Percentiles rank a stretch among this genome's conserved stretches.
These are phyloP conservation scores for Trichomycterus rosablanca DNA, from an alignment of 2,113 vertebrate species.

Conservation along the genomic window DNA sequence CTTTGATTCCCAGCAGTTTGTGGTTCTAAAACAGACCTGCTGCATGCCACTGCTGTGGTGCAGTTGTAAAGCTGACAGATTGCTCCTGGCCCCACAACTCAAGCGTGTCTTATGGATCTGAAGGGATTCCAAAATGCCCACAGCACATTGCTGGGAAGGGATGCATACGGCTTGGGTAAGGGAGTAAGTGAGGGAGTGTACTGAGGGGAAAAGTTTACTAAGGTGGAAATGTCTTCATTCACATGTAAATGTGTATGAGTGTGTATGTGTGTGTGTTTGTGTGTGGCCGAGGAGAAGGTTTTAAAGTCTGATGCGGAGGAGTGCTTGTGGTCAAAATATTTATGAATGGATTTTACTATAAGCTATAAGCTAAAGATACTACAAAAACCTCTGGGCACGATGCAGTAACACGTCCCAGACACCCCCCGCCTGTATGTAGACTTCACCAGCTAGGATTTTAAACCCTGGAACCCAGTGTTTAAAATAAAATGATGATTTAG, in stretches of 20 bases:
- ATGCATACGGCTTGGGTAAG: conserved; percentile 19
- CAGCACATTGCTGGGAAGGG: conserved; percentile 19
- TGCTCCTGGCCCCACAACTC: conserved; percentile 23
- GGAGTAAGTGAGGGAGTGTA: not conserved
- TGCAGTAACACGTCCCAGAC: too few species aligned
- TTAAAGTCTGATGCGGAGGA: too few species aligned
- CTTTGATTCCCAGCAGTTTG: conserved; percentile 32
- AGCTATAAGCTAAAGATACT: too few species aligned
- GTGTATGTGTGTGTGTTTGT: too few species aligned
- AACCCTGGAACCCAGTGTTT: too few species aligned
- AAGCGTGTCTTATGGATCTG: conserved; percentile 35
- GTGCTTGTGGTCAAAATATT: too few species aligned
- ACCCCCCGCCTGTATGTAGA: too few species aligned
- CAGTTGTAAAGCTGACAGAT: conserved; percentile 40
- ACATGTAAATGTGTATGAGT: conserved; percentile 14
- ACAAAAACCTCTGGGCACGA: too few species aligned
- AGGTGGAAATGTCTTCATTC: conserved; percentile 21
- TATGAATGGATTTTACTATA: not conserved
- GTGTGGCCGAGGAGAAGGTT: too few species aligned
- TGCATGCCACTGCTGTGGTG: conserved; percentile 26
- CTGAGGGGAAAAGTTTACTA: conserved; percentile 2
- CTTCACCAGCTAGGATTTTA: too few species aligned
- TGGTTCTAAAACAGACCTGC: conserved; percentile 21
- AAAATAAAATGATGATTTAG: too few species aligned
- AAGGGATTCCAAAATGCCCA: conserved; percentile 33